phyloP scores from a whole-genome alignment of 1,140 invertebrate species.

The Laupala kohalensis region DNA sequence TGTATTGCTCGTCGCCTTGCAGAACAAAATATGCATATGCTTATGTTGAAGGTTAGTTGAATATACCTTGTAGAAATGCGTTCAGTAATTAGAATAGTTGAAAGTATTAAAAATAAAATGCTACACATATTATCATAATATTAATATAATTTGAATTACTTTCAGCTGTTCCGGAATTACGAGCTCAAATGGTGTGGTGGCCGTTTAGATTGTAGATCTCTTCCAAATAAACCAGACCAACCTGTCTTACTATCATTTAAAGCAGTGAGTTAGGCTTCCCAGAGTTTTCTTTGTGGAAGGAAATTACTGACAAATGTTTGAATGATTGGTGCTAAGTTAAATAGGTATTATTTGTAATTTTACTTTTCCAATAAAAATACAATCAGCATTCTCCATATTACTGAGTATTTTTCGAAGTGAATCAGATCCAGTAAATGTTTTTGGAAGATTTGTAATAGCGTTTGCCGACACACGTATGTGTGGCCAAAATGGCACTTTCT shows the following conservation, averaged over 20 bases:
- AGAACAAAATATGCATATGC: slow-evolving; percentile 72
- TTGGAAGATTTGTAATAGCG: too few relatives aligned
- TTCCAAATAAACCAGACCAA: slow-evolving; percentile 61
- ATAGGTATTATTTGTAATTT: too few relatives aligned
- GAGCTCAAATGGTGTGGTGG: slow-evolving; percentile 50
- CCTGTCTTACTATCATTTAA: slow-evolving; percentile 47
- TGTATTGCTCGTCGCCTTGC: slow-evolving; percentile 80
- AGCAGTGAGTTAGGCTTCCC: background rate
- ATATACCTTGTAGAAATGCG: background rate
- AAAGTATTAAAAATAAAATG: background rate
- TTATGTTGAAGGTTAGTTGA: slow-evolving; percentile 50
- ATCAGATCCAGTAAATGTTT: too few relatives aligned
- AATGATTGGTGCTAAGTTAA: too few relatives aligned
- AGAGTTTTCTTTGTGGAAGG: too few relatives aligned
- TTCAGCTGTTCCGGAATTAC: slow-evolving; percentile 53
- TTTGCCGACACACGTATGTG: too few relatives aligned
- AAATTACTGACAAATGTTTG: too few relatives aligned
- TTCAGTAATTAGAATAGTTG: too few relatives aligned
- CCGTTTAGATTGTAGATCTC: slow-evolving; percentile 45
- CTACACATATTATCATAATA: background rate
- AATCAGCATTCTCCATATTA: too few relatives aligned
- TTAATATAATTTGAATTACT: background rate
- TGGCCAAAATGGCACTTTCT: too few relatives aligned
- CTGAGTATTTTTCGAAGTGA: too few relatives aligned
- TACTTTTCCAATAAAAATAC: too few relatives aligned